Percentiles rank a stretch among this genome's conserved stretches.
Evolutionary conservation across 2,797 vertebrate species (phyloP).

Genomic region (Hipposideros larvatus): DNA sequence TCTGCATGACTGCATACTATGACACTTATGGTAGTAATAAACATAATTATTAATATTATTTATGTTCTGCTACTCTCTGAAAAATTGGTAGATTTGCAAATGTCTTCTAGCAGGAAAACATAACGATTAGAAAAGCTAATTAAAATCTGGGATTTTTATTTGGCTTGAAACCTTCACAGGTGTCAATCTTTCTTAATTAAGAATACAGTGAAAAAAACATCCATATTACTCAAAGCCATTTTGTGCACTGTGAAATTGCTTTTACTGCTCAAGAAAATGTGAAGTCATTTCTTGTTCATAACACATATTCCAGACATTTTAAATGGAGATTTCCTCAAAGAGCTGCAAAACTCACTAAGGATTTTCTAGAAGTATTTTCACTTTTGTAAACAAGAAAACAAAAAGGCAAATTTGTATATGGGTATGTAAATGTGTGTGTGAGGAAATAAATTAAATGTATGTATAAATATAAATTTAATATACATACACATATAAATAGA

Average conservation of each 20-base stretch:
- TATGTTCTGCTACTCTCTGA: constrained; percentile 71
- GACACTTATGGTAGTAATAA: constrained; percentile 69
- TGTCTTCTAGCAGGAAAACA: constrained; percentile 73
- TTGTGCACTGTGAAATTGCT: constrained; percentile 69
- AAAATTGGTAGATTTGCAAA: constrained; percentile 78
- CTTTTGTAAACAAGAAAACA: constrained; percentile 43
- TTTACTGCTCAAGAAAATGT: constrained; percentile 69
- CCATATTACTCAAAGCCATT: constrained; percentile 75
- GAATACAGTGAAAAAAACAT: constrained; percentile 69
- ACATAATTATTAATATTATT: constrained; percentile 72
- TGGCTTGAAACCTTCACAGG: constrained; percentile 79
- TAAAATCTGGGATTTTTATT: constrained; percentile 75
- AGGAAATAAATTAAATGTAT: constrained; percentile 7
- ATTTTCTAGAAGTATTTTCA: constrained; percentile 64
- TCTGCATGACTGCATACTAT: background rate
- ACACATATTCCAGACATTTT: constrained; percentile 59
- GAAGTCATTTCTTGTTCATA: constrained; percentile 69
- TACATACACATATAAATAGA: background rate
- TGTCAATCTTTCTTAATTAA: constrained; percentile 85
- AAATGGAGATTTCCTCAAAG: constrained; percentile 67
- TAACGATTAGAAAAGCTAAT: constrained; percentile 75
- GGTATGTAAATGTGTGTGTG: background rate
- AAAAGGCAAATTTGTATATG: background rate
- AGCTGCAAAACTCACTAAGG: constrained; percentile 20
- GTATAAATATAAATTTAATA: background rate